phyloP scores from a whole-genome alignment of 2,797 vertebrate species.

The Phaenicophaeus curvirostris region DNA sequence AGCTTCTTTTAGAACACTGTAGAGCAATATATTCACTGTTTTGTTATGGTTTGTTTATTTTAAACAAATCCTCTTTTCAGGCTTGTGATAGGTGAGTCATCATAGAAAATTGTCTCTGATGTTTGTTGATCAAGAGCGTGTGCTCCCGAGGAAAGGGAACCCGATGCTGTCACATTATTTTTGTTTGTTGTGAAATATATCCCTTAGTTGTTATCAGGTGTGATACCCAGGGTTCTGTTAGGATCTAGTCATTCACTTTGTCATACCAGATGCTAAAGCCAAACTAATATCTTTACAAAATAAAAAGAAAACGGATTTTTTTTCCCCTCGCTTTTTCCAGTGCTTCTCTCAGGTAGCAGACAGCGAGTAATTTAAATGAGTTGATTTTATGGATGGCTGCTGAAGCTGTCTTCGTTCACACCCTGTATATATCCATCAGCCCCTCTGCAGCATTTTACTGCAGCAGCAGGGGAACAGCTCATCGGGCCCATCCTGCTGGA shows the following conservation, averaged over 20 bases:
- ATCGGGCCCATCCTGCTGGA: slow-evolving; percentile 32
- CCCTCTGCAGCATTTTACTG: not conserved
- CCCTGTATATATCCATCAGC: slow-evolving; percentile 52
- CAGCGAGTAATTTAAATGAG: slow-evolving; percentile 53
- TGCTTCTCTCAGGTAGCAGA: slow-evolving; percentile 13
- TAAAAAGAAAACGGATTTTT: not conserved
- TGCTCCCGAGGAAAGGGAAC: not conserved
- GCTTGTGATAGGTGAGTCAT: not conserved
- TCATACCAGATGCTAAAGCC: not conserved
- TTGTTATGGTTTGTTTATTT: not conserved
- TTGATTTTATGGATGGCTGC: slow-evolving; percentile 69
- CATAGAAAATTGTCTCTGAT: not conserved
- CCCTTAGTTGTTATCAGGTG: not conserved
- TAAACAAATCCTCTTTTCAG: not conserved
- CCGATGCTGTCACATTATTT: not conserved
- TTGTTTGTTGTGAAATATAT: not conserved
- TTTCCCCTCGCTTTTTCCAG: not conserved
- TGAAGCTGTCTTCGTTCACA: slow-evolving; percentile 45
- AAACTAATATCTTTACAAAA: not conserved
- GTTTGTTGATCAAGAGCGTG: not conserved
- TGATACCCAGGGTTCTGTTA: not conserved
- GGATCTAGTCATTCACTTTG: slow-evolving; percentile 14
- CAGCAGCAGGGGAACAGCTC: slow-evolving; percentile 21
- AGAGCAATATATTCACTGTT: not conserved
- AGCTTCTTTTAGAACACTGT: not conserved